A percentile compares a stretch with the other conserved stretches of the same genome.
Conservation (phyloP, 2,888 invertebrate genomes). For the Chrysina gloriosa region DNA sequence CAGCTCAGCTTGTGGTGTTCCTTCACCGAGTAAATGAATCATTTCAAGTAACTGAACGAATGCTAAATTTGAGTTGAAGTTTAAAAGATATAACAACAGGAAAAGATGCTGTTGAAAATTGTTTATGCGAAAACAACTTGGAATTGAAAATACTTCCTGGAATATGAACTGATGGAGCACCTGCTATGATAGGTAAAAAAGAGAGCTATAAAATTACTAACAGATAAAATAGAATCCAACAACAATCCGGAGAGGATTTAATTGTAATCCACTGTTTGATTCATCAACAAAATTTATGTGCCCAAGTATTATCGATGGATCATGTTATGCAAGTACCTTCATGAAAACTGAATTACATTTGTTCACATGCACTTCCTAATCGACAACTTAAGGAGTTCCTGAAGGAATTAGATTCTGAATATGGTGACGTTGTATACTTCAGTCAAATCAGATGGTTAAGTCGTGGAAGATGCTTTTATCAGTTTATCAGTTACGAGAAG, state of each 20-base stretch:
- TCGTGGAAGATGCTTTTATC: conserved; percentile 43
- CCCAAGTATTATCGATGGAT: conserved; percentile 46
- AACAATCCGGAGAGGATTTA: conserved; percentile 32
- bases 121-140: conserved; percentile 42
- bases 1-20: conserved; percentile 40
- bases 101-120: conserved; percentile 44
- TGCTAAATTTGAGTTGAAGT: conserved; percentile 44
- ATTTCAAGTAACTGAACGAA: conserved; percentile 41
- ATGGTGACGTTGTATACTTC: conserved; percentile 44
- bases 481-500: conserved; percentile 42
- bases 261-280: conserved; percentile 28
- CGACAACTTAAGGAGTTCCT: conserved; percentile 43
- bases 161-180: conserved; percentile 40
- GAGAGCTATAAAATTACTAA: conserved; percentile 43
- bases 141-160: conserved; percentile 43
- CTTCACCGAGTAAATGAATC: conserved; percentile 38
- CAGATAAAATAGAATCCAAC: conserved; percentile 42
- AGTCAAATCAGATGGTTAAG: conserved; percentile 45
- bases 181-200: conserved; percentile 44
- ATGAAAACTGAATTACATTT: conserved; percentile 46
- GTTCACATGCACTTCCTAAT: conserved; percentile 46
- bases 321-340: conserved; percentile 45
- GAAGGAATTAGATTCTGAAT: conserved; percentile 39
- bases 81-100: conserved; percentile 45
- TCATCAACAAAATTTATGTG: conserved; percentile 45